phyloP scores from a whole-genome alignment of 1,140 invertebrate genomes.

The Drosophila bocki region DNA sequence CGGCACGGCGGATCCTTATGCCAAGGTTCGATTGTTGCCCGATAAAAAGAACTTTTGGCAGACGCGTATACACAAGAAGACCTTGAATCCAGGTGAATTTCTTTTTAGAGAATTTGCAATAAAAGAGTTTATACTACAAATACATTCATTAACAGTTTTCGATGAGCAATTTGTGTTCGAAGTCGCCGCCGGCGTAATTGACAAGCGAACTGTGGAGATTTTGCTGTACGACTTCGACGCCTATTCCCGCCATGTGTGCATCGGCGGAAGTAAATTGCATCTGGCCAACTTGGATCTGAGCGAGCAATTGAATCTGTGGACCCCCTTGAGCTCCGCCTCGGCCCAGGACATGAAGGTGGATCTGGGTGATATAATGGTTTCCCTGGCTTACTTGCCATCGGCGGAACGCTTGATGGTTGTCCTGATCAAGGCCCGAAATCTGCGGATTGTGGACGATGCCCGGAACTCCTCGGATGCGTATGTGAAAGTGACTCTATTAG shows the following conservation, averaged over 20 bases:
- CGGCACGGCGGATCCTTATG: constrained; percentile 87
- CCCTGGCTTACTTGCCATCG: constrained; percentile 88
- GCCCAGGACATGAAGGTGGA: constrained; percentile 85
- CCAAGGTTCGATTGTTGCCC: constrained; percentile 87
- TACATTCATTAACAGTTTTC: constrained; percentile 85
- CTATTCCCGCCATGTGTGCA: constrained; percentile 87
- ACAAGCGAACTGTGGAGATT: constrained; percentile 86
- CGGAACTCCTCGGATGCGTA: constrained; percentile 90
- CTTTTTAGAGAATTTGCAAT: too few relatives aligned
- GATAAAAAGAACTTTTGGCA: constrained; percentile 88
- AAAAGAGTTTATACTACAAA: background rate
- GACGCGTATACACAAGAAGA: constrained; percentile 88
- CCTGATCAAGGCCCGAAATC: constrained; percentile 88
- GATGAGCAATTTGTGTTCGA: constrained; percentile 91
- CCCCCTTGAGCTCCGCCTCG: constrained; percentile 84
- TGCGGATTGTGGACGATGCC: constrained; percentile 87
- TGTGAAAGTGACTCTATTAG: constrained; percentile 93
- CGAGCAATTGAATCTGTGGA: constrained; percentile 85
- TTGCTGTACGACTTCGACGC: constrained; percentile 89
- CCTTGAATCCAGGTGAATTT: constrained; percentile 87
- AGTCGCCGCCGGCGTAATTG: constrained; percentile 88
- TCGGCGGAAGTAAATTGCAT: constrained; percentile 87
- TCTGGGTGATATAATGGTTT: constrained; percentile 89
- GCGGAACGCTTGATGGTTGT: constrained; percentile 89
- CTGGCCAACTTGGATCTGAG: constrained; percentile 85